Base-by-base conservation (phyloP, 35 echinoderm and acorn worm species). In the Anneissia japonica region DNA sequence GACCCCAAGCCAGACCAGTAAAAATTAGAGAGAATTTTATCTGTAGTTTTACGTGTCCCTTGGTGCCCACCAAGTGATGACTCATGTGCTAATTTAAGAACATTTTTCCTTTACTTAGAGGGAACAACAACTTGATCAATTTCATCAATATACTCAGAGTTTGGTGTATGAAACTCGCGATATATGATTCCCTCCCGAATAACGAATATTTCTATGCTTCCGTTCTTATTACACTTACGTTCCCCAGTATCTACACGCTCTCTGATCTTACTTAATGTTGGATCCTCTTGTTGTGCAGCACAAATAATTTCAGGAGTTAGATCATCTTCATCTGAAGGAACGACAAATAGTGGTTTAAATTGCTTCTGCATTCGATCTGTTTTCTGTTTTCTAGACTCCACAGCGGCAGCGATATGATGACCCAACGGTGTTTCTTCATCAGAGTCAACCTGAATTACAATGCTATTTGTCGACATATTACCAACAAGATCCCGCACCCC, bases 1-100 rank as follows among this genome's bases (percentile, higher is more conserved):
- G 79, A 29, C 32, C 37, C 32, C 11, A 81, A n/a, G 9, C 32
- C 79, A 81, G 79, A 32, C 79, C 79, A 81, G 37, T 32, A 81
- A 38, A 81, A 81, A 81, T 39, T 81, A 5, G 79, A 34, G 31
- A 81, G 36, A 81, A 81, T 81, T 36, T 39, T 81, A 10, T 81
- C 79, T 28, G 23, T 26, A 29, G 79, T 81, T 26, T 38, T 32
- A 26, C 35, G 30, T 81, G 32, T 38, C 7, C 79, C 79, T 38
- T 36, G 37, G 37, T 81, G 79, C 10, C 79, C 79, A 39, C 79
- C 79, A 32, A 81, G 36, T 12, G 35, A 36, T 36, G 79, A 81
- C 35, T 81, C 79, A 39, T 81, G 79, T 5, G 79, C 79, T 12
- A 81, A 36, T 36, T 39, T 81, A 29, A 81, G 26, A 39, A 81